Conservation (phyloP, 2,797 vertebrate species). For the Enteromius fasciolatus region DNA sequence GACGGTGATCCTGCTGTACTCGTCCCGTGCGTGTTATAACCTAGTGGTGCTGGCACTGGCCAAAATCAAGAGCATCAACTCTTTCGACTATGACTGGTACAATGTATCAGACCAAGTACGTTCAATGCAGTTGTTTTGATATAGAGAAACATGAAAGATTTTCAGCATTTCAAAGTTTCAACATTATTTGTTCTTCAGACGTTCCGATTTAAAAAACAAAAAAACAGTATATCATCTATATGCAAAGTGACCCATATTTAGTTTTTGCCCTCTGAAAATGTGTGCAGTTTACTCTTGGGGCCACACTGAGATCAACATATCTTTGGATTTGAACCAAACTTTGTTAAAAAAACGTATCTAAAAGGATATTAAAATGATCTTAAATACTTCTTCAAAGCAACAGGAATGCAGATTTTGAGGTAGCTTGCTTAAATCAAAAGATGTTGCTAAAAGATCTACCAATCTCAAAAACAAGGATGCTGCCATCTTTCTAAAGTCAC, state of each 20-base stretch:
- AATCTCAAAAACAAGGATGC: not conserved
- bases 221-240: not conserved
- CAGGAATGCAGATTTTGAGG: not conserved
- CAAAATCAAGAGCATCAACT: slow-evolving; percentile 84
- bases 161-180: not conserved
- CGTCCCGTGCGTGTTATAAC: slow-evolving; percentile 95
- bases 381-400: not conserved
- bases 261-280: not conserved
- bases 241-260: not conserved
- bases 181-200: not conserved
- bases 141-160: not conserved
- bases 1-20: slow-evolving; percentile 89
- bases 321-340: not conserved
- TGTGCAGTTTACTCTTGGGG: not conserved
- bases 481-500: too few species aligned
- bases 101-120: slow-evolving; percentile 94
- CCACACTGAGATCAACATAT: not conserved
- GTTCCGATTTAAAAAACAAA: not conserved
- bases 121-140: not conserved
- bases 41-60: slow-evolving; percentile 88
- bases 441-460: not conserved
- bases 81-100: slow-evolving; percentile 97
- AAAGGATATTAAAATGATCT: not conserved
- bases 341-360: not conserved
- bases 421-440: not conserved